Evolutionary conservation across 2,888 invertebrate species (phyloP).

Genomic region (Aleiodes testaceus): DNA sequence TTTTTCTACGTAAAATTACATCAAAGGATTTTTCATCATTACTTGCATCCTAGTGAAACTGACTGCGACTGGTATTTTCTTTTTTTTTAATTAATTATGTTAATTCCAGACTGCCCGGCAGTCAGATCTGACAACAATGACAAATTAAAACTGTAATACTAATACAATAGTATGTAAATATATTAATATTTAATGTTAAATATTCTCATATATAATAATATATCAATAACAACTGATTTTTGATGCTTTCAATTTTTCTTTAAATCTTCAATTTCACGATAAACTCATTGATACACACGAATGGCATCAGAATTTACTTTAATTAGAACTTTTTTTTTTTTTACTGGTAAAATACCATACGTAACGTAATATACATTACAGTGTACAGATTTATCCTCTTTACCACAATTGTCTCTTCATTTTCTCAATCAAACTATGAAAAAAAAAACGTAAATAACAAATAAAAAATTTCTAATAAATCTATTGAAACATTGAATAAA

Average conservation of each 20-base stretch:
- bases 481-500: no score
- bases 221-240: conserved; percentile 68
- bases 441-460: conserved; percentile 56
- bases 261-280: no score
- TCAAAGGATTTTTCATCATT: conserved; percentile 45
- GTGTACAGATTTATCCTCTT: conserved; percentile 66
- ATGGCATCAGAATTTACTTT: conserved; percentile 51
- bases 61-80: conserved; percentile 65
- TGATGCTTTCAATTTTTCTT: conserved; percentile 41
- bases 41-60: conserved; percentile 60
- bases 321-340: conserved; percentile 51
- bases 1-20: conserved; percentile 33
- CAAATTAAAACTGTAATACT: conserved; percentile 67
- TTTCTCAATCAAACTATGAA: conserved; percentile 50
- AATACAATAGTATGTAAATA: conserved; percentile 69
- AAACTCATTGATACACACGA: conserved; percentile 60
- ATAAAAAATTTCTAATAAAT: neutral
- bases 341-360: conserved; percentile 78
- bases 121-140: conserved; percentile 68
- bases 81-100: conserved; percentile 48
- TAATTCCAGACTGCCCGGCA: conserved; percentile 70
- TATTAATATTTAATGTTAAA: conserved; percentile 69
- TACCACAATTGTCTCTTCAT: conserved; percentile 48
- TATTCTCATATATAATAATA: conserved; percentile 68
- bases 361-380: conserved; percentile 77